These are phyloP conservation scores for Hydriomena furcata DNA, from an alignment of 2,888 invertebrate genomes.

Conservation along the genomic window DNA sequence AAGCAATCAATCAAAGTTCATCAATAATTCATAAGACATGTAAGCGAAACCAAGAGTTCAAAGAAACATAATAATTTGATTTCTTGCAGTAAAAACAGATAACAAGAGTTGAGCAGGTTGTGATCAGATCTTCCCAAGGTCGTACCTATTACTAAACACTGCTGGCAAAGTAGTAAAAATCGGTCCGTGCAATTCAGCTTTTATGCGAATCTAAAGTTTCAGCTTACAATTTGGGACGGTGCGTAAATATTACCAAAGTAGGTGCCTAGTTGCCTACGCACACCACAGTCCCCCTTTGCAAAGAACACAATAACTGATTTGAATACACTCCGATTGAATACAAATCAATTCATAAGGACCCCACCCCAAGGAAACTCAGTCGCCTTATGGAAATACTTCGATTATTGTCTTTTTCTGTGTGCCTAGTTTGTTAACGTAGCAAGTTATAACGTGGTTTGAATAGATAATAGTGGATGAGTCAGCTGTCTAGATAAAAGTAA, in stretches of 20 bases:
- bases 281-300: constrained; percentile 49
- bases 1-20: not conserved
- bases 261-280: no score
- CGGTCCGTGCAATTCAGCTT: constrained; percentile 4
- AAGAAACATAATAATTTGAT: no score
- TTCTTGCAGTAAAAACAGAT: constrained; percentile 2
- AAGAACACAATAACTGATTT: constrained; percentile 72
- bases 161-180: constrained; percentile 6
- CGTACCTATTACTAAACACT: not conserved
- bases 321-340: constrained; percentile 67
- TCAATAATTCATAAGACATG: not conserved
- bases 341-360: constrained; percentile 65
- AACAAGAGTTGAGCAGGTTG: no score
- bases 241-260: constrained; percentile 38
- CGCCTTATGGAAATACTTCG: constrained; percentile 52
- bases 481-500: no score
- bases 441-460: constrained; percentile 29
- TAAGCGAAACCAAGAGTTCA: not conserved
- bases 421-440: constrained; percentile 36
- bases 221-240: constrained; percentile 19
- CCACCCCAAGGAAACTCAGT: constrained; percentile 46
- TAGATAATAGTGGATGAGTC: constrained; percentile 5
- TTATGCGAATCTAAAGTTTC: constrained; percentile 14
- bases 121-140: not conserved
- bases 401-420: constrained; percentile 42